Conservation (phyloP, 2,113 vertebrate species). For the Platycercus adscitus region DNA sequence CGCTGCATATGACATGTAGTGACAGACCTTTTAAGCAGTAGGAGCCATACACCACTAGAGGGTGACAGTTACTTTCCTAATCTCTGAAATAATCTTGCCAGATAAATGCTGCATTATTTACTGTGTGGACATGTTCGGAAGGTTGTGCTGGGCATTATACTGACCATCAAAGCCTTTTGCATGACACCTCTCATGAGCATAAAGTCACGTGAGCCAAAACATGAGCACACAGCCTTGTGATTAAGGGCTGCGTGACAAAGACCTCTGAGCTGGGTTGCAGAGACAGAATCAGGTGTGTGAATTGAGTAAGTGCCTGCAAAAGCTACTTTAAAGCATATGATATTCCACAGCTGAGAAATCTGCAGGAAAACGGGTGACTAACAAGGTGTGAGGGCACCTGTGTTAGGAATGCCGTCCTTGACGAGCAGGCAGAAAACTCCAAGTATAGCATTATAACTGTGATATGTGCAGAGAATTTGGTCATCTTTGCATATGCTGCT, state of each 20-base stretch:
- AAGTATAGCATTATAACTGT: neutral
- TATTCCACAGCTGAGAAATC: neutral
- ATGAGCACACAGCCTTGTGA: neutral
- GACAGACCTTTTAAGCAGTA: neutral
- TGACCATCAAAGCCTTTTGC: neutral
- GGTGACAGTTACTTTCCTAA: slow-evolving; percentile 35
- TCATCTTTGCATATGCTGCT: neutral
- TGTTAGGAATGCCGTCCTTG: neutral
- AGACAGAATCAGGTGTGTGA: neutral
- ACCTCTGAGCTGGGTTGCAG: neutral
- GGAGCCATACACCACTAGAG: slow-evolving; percentile 46
- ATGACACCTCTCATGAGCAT: neutral
- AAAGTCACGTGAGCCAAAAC: neutral
- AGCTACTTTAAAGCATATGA: neutral
- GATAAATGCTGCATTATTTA: neutral
- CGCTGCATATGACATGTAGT: accelerated
- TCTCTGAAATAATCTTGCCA: neutral
- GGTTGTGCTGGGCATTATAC: neutral
- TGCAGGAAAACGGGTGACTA: neutral
- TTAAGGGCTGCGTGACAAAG: neutral
- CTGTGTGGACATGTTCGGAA: neutral
- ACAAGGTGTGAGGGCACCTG: neutral
- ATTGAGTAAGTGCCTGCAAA: neutral
- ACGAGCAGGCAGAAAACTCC: neutral
- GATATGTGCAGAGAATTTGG: neutral